Conservation (phyloP, 2,113 vertebrate species). For the Peromyscus leucopus region DNA sequence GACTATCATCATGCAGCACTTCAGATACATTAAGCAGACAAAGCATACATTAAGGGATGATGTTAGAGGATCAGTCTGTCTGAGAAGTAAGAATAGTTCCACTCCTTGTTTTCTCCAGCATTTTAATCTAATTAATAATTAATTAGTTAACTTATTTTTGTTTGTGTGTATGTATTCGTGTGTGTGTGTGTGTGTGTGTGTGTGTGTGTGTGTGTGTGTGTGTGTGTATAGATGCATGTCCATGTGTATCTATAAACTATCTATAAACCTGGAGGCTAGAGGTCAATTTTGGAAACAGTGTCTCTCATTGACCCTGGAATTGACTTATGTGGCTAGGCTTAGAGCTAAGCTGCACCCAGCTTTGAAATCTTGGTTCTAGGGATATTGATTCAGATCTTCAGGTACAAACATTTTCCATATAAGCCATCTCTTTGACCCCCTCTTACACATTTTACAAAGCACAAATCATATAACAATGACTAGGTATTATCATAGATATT, state of each 20-base stretch:
- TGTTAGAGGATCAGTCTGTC: neutral
- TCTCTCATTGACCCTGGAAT: neutral
- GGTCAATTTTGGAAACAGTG: neutral
- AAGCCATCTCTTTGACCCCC: neutral
- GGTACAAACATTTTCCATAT: neutral
- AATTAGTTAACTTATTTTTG: neutral
- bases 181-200: neutral
- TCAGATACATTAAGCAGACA: no score
- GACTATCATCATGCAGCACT: no score
- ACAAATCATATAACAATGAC: constrained; percentile 16
- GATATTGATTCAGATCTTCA: neutral
- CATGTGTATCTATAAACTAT: neutral
- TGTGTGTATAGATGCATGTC: neutral
- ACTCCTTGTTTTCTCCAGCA: neutral
- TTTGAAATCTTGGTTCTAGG: neutral
- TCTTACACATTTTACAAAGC: constrained; percentile 5
- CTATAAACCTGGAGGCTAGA: neutral
- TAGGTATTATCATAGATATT: constrained; percentile 24
- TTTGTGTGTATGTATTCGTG: neutral
- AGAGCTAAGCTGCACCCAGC: neutral
- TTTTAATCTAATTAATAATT: neutral
- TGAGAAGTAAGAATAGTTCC: neutral
- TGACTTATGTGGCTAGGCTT: neutral
- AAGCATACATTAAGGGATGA: neutral
- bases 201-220: neutral